phyloP scores from a whole-genome alignment of 2,797 vertebrate species.

The Acridotheres tristis region DNA sequence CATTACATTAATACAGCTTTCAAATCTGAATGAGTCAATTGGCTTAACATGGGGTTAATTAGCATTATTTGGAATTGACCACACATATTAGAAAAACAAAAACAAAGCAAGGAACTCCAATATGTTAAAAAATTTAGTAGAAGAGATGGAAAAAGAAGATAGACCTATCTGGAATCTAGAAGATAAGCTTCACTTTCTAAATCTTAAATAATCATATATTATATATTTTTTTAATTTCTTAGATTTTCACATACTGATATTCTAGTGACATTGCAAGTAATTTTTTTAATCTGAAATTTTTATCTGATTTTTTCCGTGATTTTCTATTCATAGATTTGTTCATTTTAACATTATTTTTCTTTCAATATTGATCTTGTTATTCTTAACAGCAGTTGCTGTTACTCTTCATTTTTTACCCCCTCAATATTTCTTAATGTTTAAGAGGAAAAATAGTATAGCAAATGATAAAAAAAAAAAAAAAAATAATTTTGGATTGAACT shows the following conservation, averaged over 20 bases:
- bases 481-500: not conserved
- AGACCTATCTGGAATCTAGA: not conserved
- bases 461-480: not conserved
- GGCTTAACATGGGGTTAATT: not conserved
- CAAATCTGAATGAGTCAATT: not conserved
- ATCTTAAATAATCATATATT: not conserved
- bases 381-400: not conserved
- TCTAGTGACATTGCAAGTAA: not conserved
- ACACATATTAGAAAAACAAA: not conserved
- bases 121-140: not conserved
- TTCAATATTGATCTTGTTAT: not conserved
- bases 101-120: not conserved
- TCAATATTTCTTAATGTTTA: not conserved
- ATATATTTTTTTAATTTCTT: not conserved
- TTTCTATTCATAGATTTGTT: not conserved
- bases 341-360: not conserved
- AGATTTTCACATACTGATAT: not conserved
- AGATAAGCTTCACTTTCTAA: not conserved
- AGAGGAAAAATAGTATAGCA: not conserved
- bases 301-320: not conserved
- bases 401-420: fast-evolving
- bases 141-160: not conserved
- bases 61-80: not conserved
- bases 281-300: not conserved
- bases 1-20: not conserved